Percentiles rank a stretch among this genome's conserved stretches.
phyloP scores from a whole-genome alignment of 2,888 invertebrate species.

The Apodemia zela region DNA sequence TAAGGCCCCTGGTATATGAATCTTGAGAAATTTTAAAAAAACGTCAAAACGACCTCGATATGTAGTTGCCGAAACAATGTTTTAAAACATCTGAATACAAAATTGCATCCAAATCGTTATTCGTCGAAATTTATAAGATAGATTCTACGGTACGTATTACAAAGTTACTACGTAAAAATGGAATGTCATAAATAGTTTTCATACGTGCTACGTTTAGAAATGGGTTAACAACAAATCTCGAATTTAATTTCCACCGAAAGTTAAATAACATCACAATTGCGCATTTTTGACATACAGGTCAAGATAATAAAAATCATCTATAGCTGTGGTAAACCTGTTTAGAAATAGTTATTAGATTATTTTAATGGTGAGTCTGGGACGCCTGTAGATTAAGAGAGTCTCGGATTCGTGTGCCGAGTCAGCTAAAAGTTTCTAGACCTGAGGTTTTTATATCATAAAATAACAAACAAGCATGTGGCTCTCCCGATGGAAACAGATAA shows the following conservation, averaged over 20 bases:
- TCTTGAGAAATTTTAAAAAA: too few relatives aligned
- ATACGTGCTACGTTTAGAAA: conserved; percentile 1
- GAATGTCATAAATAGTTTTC: neutral
- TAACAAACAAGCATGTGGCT: too few relatives aligned
- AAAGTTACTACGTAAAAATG: neutral
- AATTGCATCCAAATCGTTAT: too few relatives aligned
- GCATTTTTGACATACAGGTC: conserved; percentile 10
- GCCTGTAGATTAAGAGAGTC: neutral
- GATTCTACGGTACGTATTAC: neutral
- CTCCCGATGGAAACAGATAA: too few relatives aligned
- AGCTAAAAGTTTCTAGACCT: neutral
- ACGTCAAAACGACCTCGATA: too few relatives aligned
- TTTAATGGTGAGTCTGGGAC: neutral
- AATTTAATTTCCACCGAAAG: conserved; percentile 1
- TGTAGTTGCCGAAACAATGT: too few relatives aligned
- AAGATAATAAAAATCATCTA: conserved; percentile 1
- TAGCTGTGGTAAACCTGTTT: neutral
- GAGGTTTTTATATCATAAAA: too few relatives aligned
- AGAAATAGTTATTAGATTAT: neutral
- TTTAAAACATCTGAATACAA: too few relatives aligned
- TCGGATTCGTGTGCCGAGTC: neutral
- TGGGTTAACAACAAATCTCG: neutral
- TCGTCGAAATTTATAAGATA: too few relatives aligned
- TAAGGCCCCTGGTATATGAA: too few relatives aligned
- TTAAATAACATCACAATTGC: neutral